Evolutionary conservation across 2,797 vertebrate species (phyloP), one percentile per base, ranked within the genome.

Genomic region (Adrianichthys oophorus): DNA sequence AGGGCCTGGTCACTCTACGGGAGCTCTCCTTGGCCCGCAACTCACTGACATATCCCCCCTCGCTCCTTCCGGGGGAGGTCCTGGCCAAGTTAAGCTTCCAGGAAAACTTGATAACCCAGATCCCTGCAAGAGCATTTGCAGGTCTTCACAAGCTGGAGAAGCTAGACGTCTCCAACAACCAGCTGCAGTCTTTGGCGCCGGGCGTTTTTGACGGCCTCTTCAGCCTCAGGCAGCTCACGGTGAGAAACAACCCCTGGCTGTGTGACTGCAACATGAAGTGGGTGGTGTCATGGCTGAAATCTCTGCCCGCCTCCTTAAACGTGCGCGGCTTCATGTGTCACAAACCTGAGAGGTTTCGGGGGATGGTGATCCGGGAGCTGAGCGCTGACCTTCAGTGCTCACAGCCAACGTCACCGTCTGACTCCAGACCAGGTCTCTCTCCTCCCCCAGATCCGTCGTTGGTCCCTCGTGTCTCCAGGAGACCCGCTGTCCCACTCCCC

Each of bases 291-390:
- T 98, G 96, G 96, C 93, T 98, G 55, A 95, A 93, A 65, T 90
- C 92, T 17, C 92, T 96, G 85, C 95, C 95, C 0, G 54, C 93
- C 19, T 93, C 94, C 19, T 92, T 98, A 63, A 98, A 96, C 0
- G 95, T 97, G 32, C 92, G 96, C 0, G 96, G 96, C 48, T 95
- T 98, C 80, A 96, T 97, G 95, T 98, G 96, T 88, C 95, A 97
- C 71, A 94, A 93, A 65, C 96, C 96, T 1, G 96, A 97, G 61
- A 93, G 91, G 43, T 94, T 98, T 69, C 88, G 95, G 51, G 96
- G 96, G n/a, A 96, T 97, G 95, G 96, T 94, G 37, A 95, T 98
- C 83, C 91, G 95, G 85, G 96, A 98, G 80, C 87, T 98, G 74
- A 94, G 93, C 69, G 87, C 92, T 76, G 96, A 96, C 85, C 91